phyloP scores from a whole-genome alignment of 23 tunicate species.

The Trididemnum nubilum region DNA sequence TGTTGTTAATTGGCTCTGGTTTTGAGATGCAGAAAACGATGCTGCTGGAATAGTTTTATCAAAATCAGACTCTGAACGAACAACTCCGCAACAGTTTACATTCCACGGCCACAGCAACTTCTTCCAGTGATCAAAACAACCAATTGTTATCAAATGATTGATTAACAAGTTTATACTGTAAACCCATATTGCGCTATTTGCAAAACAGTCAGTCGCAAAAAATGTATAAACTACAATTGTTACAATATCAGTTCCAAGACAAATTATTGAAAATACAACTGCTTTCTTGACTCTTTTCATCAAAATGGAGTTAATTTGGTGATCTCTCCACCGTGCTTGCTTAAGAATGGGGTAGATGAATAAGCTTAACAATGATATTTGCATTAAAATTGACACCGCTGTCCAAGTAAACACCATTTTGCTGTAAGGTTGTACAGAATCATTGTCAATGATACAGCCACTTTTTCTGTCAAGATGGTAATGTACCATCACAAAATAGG shows the following conservation, averaged over 20 bases:
- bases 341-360: slow-evolving; percentile 53
- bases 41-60: no score
- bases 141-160: slow-evolving; percentile 39
- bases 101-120: slow-evolving; percentile 50
- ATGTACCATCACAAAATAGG: slow-evolving; percentile 1
- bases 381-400: not conserved
- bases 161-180: slow-evolving; percentile 30
- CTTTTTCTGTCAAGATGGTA: slow-evolving; percentile 12
- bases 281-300: slow-evolving; percentile 42
- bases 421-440: not conserved
- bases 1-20: no score
- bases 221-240: slow-evolving; percentile 17
- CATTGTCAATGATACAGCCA: slow-evolving; percentile 18
- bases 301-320: not conserved
- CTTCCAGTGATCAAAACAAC: slow-evolving; percentile 62
- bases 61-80: no score
- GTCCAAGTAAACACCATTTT: slow-evolving; percentile 15
- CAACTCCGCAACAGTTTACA: no score
- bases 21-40: no score
- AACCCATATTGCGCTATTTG: slow-evolving; percentile 3
- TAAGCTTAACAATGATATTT: slow-evolving; percentile 15
- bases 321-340: slow-evolving; percentile 7
- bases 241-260: slow-evolving; percentile 39
- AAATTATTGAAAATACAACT: slow-evolving; percentile 33
- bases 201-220: not conserved